Percentiles rank a stretch among this genome's conserved stretches.
phyloP scores from a whole-genome alignment of 2,113 vertebrate genomes.

The Hemichromis elongatus region DNA sequence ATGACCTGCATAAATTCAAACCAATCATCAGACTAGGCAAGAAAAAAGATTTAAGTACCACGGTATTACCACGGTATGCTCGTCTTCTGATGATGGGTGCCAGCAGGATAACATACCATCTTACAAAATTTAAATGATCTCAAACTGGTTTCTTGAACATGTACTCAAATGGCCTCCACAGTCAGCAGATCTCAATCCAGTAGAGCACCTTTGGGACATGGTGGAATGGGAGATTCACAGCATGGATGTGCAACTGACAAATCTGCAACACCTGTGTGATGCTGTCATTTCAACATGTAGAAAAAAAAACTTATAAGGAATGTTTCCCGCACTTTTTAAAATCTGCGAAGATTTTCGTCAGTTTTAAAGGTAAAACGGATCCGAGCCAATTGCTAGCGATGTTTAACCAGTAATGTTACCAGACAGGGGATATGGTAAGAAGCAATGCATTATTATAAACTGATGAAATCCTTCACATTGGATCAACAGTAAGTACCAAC shows the following conservation, averaged over 20 bases:
- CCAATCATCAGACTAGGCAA: not conserved
- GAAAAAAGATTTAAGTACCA: not conserved
- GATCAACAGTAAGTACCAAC: not conserved
- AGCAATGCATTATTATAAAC: not conserved
- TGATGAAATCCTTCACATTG: not conserved
- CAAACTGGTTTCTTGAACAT: not conserved
- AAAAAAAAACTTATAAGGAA: not conserved
- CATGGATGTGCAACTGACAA: not conserved
- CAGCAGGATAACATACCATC: not conserved
- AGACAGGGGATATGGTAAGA: not conserved
- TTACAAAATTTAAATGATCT: not conserved
- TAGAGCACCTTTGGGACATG: not conserved
- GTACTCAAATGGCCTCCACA: not conserved
- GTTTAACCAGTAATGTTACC: not conserved
- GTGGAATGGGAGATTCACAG: not conserved
- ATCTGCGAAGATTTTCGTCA: not conserved
- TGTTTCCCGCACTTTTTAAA: not conserved
- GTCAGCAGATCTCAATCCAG: not conserved
- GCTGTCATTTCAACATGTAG: not conserved
- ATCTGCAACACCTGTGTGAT: not conserved
- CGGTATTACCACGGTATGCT: not conserved
- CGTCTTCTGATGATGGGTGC: not conserved
- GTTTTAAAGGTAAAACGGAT: not conserved
- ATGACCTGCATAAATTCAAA: not conserved
- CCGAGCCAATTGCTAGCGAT: not conserved